Conservation (phyloP, 2,113 vertebrate species). For the Bothrops jararaca region DNA sequence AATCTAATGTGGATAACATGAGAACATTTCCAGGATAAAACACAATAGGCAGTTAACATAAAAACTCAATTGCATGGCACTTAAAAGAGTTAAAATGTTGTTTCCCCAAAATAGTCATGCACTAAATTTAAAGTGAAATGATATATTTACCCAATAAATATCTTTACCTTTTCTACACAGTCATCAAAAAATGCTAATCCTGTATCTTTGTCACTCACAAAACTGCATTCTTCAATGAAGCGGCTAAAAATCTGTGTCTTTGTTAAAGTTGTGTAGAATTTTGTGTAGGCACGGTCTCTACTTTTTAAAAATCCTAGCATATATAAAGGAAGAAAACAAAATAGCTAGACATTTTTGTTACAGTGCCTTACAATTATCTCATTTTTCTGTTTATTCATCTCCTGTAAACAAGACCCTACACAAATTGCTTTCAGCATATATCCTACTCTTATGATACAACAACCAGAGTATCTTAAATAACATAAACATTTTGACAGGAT, state of each 20-base stretch:
- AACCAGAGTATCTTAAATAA: not conserved
- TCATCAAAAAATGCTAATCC: slow-evolving; percentile 98
- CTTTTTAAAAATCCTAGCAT: slow-evolving; percentile 91
- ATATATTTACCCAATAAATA: not conserved
- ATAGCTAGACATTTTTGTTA: not conserved
- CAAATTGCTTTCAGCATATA: not conserved
- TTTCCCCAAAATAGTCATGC: not conserved
- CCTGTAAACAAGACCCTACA: not conserved
- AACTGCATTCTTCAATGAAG: slow-evolving; percentile 98
- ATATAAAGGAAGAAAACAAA: slow-evolving; percentile 39
- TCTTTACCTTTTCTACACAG: slow-evolving; percentile 94
- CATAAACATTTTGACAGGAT: not conserved
- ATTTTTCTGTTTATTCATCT: not conserved
- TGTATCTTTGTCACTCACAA: slow-evolving; percentile 98
- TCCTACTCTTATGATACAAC: not conserved
- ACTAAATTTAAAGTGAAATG: slow-evolving; percentile 3
- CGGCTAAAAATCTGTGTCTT: slow-evolving; percentile 98
- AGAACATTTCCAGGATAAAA: not conserved
- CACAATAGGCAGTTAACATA: not conserved
- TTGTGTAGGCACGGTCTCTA: slow-evolving; percentile 91
- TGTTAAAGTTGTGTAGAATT: slow-evolving; percentile 92
- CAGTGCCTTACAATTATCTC: not conserved
- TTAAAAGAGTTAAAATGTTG: not conserved
- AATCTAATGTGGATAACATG: not conserved
- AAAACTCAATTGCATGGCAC: not conserved